Conservation (phyloP, 2,888 invertebrate genomes). For the Andrena chrysosceles region DNA sequence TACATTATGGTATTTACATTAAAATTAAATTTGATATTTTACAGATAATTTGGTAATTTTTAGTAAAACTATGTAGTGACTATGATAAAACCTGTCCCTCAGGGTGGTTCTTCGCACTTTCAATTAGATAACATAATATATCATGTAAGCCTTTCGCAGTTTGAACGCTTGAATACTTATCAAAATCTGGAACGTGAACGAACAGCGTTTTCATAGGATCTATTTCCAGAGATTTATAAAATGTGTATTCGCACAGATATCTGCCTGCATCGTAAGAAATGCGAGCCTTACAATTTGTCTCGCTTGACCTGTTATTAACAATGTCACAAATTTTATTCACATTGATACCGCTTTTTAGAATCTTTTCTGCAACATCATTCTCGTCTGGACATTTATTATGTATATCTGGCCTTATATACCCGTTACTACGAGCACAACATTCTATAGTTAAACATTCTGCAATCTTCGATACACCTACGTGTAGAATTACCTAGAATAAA, state of each 20-base stretch:
- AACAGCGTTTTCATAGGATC: slow-evolving; percentile 89
- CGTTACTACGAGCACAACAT: slow-evolving; percentile 88
- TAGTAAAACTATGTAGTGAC: slow-evolving; percentile 7
- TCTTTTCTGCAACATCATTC: slow-evolving; percentile 85
- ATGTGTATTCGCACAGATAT: slow-evolving; percentile 94
- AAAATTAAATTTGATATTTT: slow-evolving; percentile 21
- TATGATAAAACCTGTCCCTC: neutral
- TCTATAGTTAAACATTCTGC: slow-evolving; percentile 90
- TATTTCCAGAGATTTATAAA: slow-evolving; percentile 90
- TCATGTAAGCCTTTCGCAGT: slow-evolving; percentile 87
- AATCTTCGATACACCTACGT: slow-evolving; percentile 91
- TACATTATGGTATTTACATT: slow-evolving; percentile 27
- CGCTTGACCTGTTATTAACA: slow-evolving; percentile 85
- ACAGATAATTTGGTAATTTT: slow-evolving; percentile 1
- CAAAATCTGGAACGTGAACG: slow-evolving; percentile 91
- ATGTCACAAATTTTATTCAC: slow-evolving; percentile 86
- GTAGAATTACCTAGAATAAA: slow-evolving; percentile 89
- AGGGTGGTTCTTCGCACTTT: slow-evolving; percentile 17
- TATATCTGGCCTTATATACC: slow-evolving; percentile 87
- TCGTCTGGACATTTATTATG: slow-evolving; percentile 84
- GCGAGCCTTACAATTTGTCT: slow-evolving; percentile 83
- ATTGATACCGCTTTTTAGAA: slow-evolving; percentile 87
- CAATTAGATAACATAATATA: slow-evolving; percentile 81
- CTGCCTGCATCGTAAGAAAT: slow-evolving; percentile 89
- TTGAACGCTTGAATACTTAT: slow-evolving; percentile 87